Evolutionary conservation across 2,113 vertebrate species (phyloP), one percentile per base, ranked within the genome.

Genomic region (Actenoides lindsayi): DNA sequence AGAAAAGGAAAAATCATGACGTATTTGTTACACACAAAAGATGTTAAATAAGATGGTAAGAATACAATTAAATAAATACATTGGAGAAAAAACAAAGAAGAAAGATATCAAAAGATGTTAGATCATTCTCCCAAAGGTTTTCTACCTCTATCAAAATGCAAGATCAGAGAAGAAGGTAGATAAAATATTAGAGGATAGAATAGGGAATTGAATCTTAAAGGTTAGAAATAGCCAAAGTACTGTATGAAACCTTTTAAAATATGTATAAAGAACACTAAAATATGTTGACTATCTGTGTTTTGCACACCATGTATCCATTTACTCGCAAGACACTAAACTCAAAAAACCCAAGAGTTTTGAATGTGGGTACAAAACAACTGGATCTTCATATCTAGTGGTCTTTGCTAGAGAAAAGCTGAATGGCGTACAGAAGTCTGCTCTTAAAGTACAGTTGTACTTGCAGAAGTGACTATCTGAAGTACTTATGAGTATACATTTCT

Each of bases 181-280:
- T 87, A 97, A 96, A 92, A 85, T 93, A 91, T 90, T 95, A 59
- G n/a, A 75, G 79, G 51, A 77, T 39, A 94, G 78, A 87, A 86
- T 9, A 84, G 84, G 59, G 92, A 97, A 89, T 75, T 90, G 69
- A 89, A 94, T 25, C 35, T 90, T 71, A 54, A 59, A 95, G 83
- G 68, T 93, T 91, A 91, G 87, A 90, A 88, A 87, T 44, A 93
- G 48, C 62, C 35, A 19, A 93, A 93, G 73, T 89, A 86, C 64
- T 90, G 24, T 89, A 64, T 79, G 86, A 92, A 97, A 92, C 44
- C 86, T 88, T 93, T 93, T 95, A 92, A 96, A 95, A 94, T 95
- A 92, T 92, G 60, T 90, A 92, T 95, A 87, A 96, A 85, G 78
- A 91, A 79, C 25, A 96, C 42, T 77, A 94, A 96, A 96, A 96